Evolutionary conservation across 1,140 invertebrate species (phyloP).

Genomic region (Triops longicaudatus): DNA sequence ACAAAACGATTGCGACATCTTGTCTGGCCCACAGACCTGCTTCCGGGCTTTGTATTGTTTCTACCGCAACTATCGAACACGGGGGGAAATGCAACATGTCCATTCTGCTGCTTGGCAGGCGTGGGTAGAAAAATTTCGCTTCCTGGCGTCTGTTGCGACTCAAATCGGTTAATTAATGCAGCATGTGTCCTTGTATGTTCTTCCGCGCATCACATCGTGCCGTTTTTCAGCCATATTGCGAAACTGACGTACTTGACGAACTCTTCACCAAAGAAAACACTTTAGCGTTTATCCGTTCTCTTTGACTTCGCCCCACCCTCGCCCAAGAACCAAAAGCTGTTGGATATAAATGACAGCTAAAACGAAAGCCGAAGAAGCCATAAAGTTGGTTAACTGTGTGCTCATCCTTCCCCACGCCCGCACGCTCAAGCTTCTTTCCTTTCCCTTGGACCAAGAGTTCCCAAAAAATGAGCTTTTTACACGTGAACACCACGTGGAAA

Average conservation of each 20-base stretch:
- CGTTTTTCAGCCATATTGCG: background rate
- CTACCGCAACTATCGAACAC: no score
- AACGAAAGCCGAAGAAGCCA: background rate
- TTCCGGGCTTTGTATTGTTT: no score
- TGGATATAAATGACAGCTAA: background rate
- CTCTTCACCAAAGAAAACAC: background rate
- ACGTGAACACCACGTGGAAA: slow-evolving; percentile 10
- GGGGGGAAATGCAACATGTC: no score
- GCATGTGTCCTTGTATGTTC: background rate
- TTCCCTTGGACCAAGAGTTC: background rate
- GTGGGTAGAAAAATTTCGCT: no score
- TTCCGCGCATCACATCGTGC: background rate
- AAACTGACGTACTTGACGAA: background rate
- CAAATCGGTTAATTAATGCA: background rate
- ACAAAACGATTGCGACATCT: no score
- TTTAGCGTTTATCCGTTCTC: background rate
- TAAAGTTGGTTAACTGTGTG: background rate
- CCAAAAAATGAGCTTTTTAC: background rate
- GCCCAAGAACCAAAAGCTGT: background rate
- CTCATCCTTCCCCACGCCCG: background rate
- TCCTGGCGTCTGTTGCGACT: background rate
- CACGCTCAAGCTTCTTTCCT: background rate
- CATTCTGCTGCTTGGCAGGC: no score
- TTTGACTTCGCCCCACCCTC: background rate
- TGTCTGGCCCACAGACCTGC: no score